A percentile compares a stretch with the other conserved stretches of the same genome.
phyloP scores from a whole-genome alignment of 2,888 invertebrate genomes.

The Drosophila nr. perissopoda region DNA sequence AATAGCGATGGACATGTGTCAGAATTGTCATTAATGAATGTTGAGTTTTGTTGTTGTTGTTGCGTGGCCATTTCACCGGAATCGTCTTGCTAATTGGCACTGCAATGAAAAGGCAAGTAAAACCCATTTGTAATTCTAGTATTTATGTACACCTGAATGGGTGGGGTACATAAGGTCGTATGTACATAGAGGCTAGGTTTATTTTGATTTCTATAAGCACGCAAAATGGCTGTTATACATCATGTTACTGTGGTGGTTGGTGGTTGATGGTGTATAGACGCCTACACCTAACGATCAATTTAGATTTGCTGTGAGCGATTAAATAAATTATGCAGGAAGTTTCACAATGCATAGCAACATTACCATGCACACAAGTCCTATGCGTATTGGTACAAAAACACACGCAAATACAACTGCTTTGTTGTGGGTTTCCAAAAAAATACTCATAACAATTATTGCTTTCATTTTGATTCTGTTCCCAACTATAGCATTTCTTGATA shows the following conservation, averaged over 20 bases:
- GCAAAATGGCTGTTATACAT: slow-evolving; percentile 61
- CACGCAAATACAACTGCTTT: slow-evolving; percentile 6
- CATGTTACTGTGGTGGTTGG: slow-evolving; percentile 24
- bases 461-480: slow-evolving; percentile 19
- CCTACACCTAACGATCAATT: slow-evolving; percentile 78
- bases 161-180: background rate
- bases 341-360: slow-evolving; percentile 28
- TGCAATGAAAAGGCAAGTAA: slow-evolving; percentile 50
- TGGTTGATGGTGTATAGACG: slow-evolving; percentile 35
- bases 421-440: slow-evolving; percentile 55
- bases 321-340: slow-evolving; percentile 80
- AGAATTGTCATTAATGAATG: slow-evolving; percentile 82
- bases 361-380: slow-evolving; percentile 12
- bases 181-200: slow-evolving; percentile 2
- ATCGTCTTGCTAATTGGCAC: slow-evolving; percentile 58
- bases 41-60: slow-evolving; percentile 81
- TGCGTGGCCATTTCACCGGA: slow-evolving; percentile 77
- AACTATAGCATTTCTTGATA: background rate
- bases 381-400: slow-evolving; percentile 16
- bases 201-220: slow-evolving; percentile 39
- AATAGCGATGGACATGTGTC: slow-evolving; percentile 76
- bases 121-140: slow-evolving; percentile 27
- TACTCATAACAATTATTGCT: slow-evolving; percentile 33
- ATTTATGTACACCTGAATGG: slow-evolving; percentile 2
- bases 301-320: slow-evolving; percentile 82